phyloP scores from a whole-genome alignment of 2,888 invertebrate genomes.

The Argyresthia goedartella region DNA sequence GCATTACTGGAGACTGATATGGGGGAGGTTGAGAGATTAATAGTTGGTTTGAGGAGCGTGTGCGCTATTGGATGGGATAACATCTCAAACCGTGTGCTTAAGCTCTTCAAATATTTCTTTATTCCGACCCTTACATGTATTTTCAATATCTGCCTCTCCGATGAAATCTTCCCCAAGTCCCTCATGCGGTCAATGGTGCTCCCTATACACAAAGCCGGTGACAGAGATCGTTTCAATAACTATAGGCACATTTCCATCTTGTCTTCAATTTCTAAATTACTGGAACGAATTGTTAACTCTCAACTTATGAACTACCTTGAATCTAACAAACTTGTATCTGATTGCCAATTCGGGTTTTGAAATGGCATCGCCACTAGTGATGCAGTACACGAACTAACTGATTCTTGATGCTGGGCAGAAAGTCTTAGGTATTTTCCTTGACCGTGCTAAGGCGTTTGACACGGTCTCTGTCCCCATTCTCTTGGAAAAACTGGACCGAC shows the following conservation, averaged over 20 bases:
- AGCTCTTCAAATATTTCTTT: background rate
- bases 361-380: background rate
- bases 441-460: too few relatives aligned
- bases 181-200: slow-evolving; percentile 8
- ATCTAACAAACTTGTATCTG: background rate
- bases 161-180: slow-evolving; percentile 6
- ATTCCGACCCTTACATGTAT: background rate
- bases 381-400: background rate
- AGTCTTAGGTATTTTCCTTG: too few relatives aligned
- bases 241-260: background rate
- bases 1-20: slow-evolving; percentile 7
- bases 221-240: slow-evolving; percentile 1
- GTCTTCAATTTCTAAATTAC: background rate
- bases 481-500: too few relatives aligned
- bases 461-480: too few relatives aligned
- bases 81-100: slow-evolving; percentile 1
- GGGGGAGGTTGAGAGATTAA: slow-evolving; percentile 4
- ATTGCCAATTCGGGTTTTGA: background rate
- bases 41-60: slow-evolving; percentile 1
- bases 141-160: slow-evolving; percentile 4
- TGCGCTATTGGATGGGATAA: slow-evolving; percentile 7
- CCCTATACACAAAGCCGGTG: too few relatives aligned
- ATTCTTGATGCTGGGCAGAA: too few relatives aligned
- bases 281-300: slow-evolving; percentile 6
- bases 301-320: background rate